A percentile compares a stretch with the other conserved stretches of the same genome.
phyloP scores from a whole-genome alignment of 2,888 invertebrate genomes.

The Hecatera dysodea region DNA sequence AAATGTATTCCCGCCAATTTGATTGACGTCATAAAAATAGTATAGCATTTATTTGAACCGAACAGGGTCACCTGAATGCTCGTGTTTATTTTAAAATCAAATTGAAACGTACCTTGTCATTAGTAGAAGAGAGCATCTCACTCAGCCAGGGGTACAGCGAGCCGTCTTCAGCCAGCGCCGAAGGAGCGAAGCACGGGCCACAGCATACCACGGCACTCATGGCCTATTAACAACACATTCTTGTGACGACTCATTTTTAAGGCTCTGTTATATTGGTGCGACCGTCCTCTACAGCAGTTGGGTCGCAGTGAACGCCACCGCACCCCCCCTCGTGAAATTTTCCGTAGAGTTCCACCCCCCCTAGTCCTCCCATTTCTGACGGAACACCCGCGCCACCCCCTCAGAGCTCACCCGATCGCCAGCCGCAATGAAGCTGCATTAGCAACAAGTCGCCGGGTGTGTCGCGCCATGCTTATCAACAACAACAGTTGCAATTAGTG shows the following conservation, averaged over 20 bases:
- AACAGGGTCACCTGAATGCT: no score
- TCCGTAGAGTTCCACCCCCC: neutral
- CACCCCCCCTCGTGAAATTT: neutral
- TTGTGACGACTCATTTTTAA: neutral
- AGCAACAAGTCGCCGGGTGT: constrained; percentile 30
- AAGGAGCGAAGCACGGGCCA: constrained; percentile 97
- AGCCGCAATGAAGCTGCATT: constrained; percentile 34
- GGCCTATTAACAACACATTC: constrained; percentile 91
- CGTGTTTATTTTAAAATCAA: neutral
- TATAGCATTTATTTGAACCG: no score
- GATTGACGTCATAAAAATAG: no score
- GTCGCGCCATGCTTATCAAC: neutral
- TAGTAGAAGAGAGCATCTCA: constrained; percentile 96
- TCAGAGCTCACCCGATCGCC: neutral
- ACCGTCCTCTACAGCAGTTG: neutral
- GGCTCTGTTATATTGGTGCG: neutral
- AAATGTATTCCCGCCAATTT: no score
- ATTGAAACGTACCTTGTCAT: constrained; percentile 93
- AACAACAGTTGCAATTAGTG: neutral
- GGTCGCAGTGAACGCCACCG: neutral
- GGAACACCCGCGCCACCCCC: neutral
- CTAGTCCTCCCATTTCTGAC: neutral
- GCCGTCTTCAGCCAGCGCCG: constrained; percentile 96
- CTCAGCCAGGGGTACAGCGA: constrained; percentile 98
- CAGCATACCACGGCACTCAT: constrained; percentile 99